These are phyloP conservation scores for Neoscelio sp. DNA, from an alignment of 2,888 invertebrate genomes.

Conservation along the genomic window DNA sequence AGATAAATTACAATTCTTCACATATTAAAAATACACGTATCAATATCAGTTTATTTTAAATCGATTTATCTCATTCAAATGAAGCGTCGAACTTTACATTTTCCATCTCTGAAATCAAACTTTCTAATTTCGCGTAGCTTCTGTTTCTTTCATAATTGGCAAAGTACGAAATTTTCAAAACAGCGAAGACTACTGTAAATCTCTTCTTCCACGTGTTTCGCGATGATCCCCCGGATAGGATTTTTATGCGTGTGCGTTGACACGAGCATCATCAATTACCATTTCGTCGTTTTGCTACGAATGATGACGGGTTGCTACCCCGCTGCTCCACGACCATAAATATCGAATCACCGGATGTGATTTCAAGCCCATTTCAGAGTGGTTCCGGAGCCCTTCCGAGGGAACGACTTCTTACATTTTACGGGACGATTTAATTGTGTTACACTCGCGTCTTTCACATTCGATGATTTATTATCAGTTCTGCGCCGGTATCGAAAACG, in stretches of 20 bases:
- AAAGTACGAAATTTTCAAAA: too few species aligned
- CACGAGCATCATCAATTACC: constrained; percentile 64
- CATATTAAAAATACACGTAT: too few species aligned
- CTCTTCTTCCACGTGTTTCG: not conserved
- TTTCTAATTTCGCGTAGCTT: too few species aligned
- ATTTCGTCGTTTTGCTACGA: constrained; percentile 57
- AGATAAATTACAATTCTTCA: too few species aligned
- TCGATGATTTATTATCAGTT: constrained; percentile 16
- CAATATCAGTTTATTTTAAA: too few species aligned
- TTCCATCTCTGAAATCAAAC: too few species aligned
- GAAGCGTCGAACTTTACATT: too few species aligned
- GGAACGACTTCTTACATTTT: constrained; percentile 26
- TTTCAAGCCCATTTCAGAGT: constrained; percentile 41
- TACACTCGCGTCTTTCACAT: constrained; percentile 1
- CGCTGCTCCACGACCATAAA: constrained; percentile 39
- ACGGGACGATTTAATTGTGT: constrained; percentile 26
- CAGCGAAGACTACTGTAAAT: not conserved
- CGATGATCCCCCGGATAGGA: constrained; percentile 5
- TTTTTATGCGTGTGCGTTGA: constrained; percentile 30
- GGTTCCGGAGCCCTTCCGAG: not conserved
- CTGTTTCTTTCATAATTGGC: constrained; percentile 22
- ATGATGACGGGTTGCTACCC: constrained; percentile 47
- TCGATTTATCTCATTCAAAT: too few species aligned
- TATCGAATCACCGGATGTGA: constrained; percentile 43
- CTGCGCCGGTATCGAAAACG: not conserved